Evolutionary conservation across 2,888 invertebrate genomes (phyloP).

Genomic region (Meliscaeva auricollis): DNA sequence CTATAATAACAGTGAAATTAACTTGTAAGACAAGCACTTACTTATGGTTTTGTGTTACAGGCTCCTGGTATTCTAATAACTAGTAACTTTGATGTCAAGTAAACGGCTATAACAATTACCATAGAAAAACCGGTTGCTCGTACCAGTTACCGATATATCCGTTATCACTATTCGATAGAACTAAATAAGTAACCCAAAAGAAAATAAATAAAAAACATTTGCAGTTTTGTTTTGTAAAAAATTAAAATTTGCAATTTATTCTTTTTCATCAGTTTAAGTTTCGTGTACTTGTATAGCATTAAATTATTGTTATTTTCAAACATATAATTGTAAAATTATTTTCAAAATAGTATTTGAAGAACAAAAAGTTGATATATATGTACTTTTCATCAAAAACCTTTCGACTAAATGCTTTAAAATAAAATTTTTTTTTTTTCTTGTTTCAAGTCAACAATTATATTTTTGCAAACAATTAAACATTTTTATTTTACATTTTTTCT

Average conservation of each 20-base stretch:
- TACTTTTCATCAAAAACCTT: conserved; percentile 3
- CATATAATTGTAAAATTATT: conserved; percentile 26
- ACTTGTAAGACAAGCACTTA: no score
- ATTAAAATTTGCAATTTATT: conserved; percentile 68
- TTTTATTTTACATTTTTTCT: conserved; percentile 32
- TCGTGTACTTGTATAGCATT: conserved; percentile 52
- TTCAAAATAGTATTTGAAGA: conserved; percentile 33
- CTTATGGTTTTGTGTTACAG: no score
- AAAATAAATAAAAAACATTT: conserved; percentile 12
- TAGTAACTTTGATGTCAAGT: no score
- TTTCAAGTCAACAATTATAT: conserved; percentile 34
- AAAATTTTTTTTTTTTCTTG: conserved; percentile 23
- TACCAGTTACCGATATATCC: no score
- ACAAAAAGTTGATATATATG: no score
- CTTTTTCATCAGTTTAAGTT: conserved; percentile 39
- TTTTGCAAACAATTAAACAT: conserved; percentile 12
- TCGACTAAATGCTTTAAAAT: conserved; percentile 43
- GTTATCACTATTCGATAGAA: no score
- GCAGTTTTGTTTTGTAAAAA: conserved; percentile 58
- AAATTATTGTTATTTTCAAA: conserved; percentile 16
- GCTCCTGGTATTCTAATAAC: no score
- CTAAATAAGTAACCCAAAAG: neutral
- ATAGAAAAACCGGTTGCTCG: no score
- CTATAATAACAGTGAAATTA: no score
- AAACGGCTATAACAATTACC: no score